phyloP scores from a whole-genome alignment of 2,113 vertebrate species.

The Stegostoma tigrinum region DNA sequence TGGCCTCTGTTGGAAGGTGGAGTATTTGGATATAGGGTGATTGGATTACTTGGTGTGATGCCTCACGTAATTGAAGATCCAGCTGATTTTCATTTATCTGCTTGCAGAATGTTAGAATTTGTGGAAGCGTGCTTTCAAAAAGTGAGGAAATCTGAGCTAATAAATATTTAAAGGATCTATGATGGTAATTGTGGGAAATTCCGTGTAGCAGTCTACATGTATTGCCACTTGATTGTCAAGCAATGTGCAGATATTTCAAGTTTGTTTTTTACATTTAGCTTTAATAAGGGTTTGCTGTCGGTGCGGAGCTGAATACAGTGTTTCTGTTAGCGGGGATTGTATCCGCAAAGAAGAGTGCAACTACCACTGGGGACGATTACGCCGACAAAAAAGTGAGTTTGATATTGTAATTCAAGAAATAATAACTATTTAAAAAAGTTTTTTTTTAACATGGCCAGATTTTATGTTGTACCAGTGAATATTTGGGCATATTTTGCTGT shows the following conservation, averaged over 20 bases:
- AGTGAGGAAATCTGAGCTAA: neutral
- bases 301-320: slow-evolving; percentile 80
- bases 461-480: neutral
- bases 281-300: slow-evolving; percentile 80
- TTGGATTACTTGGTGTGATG: neutral
- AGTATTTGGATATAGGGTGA: neutral
- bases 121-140: neutral
- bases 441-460: neutral
- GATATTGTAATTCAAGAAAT: neutral
- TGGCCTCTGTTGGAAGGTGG: neutral
- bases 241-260: neutral
- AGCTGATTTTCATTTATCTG: neutral
- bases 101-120: neutral
- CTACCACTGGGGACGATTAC: slow-evolving; percentile 84
- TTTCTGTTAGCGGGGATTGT: slow-evolving; percentile 73
- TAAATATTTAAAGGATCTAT: neutral
- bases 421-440: neutral
- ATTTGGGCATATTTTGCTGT: neutral
- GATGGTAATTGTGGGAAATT: neutral
- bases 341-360: slow-evolving; percentile 81
- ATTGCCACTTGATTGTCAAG: neutral
- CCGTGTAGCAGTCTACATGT: neutral
- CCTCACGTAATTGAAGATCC: neutral
- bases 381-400: slow-evolving; percentile 73
- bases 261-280: slow-evolving; percentile 52